Conservation (phyloP, 2,113 vertebrate genomes). For the Myiopsitta monachus region DNA sequence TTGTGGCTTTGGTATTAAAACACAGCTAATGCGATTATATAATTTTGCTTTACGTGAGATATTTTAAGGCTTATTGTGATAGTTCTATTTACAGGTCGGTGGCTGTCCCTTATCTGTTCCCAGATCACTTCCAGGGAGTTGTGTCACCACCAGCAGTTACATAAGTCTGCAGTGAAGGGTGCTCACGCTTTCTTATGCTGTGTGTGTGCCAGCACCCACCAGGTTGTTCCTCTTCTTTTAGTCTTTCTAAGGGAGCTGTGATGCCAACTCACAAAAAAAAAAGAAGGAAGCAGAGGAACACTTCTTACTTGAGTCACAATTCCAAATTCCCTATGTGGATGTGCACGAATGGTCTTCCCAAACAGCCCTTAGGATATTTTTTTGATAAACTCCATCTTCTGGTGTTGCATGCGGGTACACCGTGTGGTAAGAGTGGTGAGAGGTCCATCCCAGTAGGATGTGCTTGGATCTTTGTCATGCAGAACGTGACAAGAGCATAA, state of each 20-base stretch:
- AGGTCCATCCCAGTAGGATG: accelerated
- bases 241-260: not conserved
- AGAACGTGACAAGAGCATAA: accelerated
- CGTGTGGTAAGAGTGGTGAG: not conserved
- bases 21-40: not conserved
- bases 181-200: not conserved
- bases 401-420: accelerated
- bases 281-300: not conserved
- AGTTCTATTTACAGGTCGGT: not conserved
- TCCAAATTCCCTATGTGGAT: not conserved
- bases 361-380: not conserved
- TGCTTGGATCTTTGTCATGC: not conserved
- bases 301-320: not conserved
- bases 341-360: not conserved
- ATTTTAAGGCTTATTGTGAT: conserved; percentile 4
- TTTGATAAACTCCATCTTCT: not conserved
- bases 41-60: not conserved
- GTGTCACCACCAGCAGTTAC: not conserved
- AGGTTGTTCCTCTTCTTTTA: not conserved
- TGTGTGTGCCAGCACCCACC: not conserved
- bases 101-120: not conserved
- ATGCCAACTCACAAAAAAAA: not conserved
- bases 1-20: not conserved
- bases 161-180: conserved; percentile 13
- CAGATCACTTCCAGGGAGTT: not conserved